These are phyloP conservation scores for Oophaga pumilio DNA, from an alignment of 2,113 vertebrate genomes.

Conservation along the genomic window DNA sequence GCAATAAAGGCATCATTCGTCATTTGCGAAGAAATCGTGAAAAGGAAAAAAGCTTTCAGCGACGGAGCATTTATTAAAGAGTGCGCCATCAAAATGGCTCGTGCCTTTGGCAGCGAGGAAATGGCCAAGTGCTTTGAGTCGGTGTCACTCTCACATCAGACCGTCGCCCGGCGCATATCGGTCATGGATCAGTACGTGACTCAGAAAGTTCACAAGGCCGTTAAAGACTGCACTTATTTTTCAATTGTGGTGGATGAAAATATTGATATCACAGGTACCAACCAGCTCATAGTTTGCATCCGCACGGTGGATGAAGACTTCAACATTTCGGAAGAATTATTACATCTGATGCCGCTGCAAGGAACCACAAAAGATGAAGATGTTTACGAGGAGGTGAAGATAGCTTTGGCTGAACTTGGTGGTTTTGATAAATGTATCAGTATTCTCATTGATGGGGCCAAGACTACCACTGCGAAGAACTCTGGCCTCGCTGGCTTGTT, in stretches of 20 bases:
- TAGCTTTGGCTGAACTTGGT: neutral
- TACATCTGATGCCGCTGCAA: conserved; percentile 36
- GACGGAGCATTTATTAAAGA: conserved; percentile 53
- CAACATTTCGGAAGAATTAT: conserved; percentile 37
- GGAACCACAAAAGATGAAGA: neutral
- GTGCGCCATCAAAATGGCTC: conserved; percentile 54
- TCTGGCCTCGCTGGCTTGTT: conserved; percentile 3
- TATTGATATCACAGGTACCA: conserved; percentile 30
- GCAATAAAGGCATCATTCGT: conserved; percentile 56
- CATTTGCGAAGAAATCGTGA: conserved; percentile 55
- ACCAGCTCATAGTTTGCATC: conserved; percentile 36
- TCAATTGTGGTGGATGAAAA: conserved; percentile 45
- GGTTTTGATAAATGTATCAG: conserved; percentile 40
- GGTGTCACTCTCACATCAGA: conserved; percentile 49
- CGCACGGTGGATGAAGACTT: conserved; percentile 37
- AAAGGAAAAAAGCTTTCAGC: conserved; percentile 55
- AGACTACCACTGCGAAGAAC: conserved; percentile 4
- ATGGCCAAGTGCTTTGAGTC: conserved; percentile 58
- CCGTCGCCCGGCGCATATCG: conserved; percentile 51
- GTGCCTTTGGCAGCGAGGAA: conserved; percentile 56
- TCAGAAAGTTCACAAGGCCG: conserved; percentile 48
- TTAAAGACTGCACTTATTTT: conserved; percentile 46
- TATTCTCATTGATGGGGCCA: conserved; percentile 31
- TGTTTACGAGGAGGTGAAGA: conserved; percentile 21
- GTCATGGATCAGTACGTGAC: conserved; percentile 55